These are phyloP conservation scores for Hyposoter didymator DNA, from an alignment of 2,888 invertebrate species.

Conservation along the genomic window DNA sequence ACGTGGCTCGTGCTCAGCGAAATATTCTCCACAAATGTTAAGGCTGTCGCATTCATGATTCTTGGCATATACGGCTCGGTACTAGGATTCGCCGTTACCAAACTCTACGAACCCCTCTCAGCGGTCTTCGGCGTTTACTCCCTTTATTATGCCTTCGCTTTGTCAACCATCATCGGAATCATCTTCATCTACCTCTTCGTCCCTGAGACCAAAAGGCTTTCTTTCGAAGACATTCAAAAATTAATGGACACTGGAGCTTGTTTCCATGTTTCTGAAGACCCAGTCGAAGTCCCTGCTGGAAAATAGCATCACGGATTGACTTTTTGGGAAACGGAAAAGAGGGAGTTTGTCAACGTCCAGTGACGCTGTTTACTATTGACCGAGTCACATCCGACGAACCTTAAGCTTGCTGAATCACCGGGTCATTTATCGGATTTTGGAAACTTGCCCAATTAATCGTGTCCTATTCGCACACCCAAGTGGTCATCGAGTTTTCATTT, in stretches of 20 bases:
- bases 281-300: neutral
- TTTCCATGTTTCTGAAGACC: neutral
- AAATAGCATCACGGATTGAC: neutral
- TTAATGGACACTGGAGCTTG: neutral
- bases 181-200: constrained; percentile 47
- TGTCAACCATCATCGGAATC: constrained; percentile 6
- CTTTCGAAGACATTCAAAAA: constrained; percentile 69
- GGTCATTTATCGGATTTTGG: neutral
- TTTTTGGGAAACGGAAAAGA: neutral
- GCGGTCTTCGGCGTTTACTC: constrained; percentile 42
- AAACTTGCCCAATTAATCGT: neutral
- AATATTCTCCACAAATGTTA: constrained; percentile 54
- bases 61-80: constrained; percentile 57
- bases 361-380: neutral
- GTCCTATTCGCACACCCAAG: neutral
- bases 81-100: constrained; percentile 39
- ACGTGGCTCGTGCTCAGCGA: constrained; percentile 38
- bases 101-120: constrained; percentile 50
- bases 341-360: neutral
- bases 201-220: constrained; percentile 71
- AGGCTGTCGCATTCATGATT: constrained; percentile 53
- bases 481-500: neutral
- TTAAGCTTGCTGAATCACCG: neutral
- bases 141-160: constrained; percentile 64
- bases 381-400: neutral